Base-by-base conservation (phyloP, 2,888 invertebrate species). In the Lathronympha strigana region DNA sequence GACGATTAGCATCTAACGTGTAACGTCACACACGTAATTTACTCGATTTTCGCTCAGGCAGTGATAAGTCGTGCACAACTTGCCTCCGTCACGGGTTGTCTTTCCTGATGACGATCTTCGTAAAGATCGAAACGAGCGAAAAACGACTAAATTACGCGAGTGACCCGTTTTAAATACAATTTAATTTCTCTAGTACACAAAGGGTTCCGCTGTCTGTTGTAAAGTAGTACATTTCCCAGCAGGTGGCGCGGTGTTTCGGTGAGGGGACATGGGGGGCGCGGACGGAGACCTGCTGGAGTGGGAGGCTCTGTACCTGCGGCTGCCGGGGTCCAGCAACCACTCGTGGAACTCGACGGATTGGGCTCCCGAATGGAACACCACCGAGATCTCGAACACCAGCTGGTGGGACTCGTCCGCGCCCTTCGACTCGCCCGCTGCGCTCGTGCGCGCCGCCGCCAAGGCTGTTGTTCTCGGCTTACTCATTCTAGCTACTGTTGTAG, bases 401-500 rank as follows among this genome's bases (percentile, higher is more conserved):
- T 87, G 86, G 87, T 86, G 85, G 87, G 86, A 83, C 69, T 78
- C 81, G 77, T 79, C 85, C 84, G 88, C 85, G 85, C 87, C 90
- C 81, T 89, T 89, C 77, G 92, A 93, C 71, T 81, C 90, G 67
- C 84, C 93, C 57, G 87, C 93, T 68, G 92, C 92, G 67, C 89
- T 95, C 75, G 85, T 94, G 68, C 93, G 94, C 68, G 94, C 94
- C 80, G 94, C 95, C 63, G 90, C 87, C 72, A 94, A 93, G 72
- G 94, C 94, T 31, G 82, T 93, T 61, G 78, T 93, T 38, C 88
- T 94, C 69, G 94, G 94, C 68, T 83, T 94, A 73, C 93, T 94
- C 69, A 94, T 94, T 72, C 83, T 94, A 72, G 93, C 94, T 64
- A 94, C 94, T 71, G 93, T 94, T 73, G 93, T 94, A 76, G 94